A percentile compares a stretch with the other conserved stretches of the same genome.
Conservation (phyloP, 2,888 invertebrate species). For the Galerucella calmariensis region DNA sequence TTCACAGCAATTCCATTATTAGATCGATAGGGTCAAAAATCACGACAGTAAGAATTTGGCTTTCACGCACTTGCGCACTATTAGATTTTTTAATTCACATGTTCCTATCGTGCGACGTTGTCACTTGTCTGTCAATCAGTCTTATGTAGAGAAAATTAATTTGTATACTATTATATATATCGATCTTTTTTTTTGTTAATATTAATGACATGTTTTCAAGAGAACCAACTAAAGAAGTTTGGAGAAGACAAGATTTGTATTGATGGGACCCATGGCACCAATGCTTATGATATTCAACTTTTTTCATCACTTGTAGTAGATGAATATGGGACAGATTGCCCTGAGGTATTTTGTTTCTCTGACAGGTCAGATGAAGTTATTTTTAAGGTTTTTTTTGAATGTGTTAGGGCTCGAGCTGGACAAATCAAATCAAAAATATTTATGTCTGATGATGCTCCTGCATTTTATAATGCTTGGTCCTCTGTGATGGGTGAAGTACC, state of each 20-base stretch:
- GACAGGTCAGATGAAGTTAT: neutral
- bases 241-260: neutral
- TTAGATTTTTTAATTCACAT: too few relatives aligned
- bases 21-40: too few relatives aligned
- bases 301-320: neutral
- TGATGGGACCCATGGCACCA: neutral
- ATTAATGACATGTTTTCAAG: neutral
- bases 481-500: neutral
- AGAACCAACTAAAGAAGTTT: neutral
- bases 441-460: constrained; percentile 1
- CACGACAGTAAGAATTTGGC: too few relatives aligned
- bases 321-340: neutral
- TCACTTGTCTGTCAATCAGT: too few relatives aligned
- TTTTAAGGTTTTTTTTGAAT: constrained; percentile 1
- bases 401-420: neutral
- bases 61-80: too few relatives aligned
- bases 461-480: neutral
- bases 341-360: neutral
- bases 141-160: too few relatives aligned
- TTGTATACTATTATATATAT: too few relatives aligned
- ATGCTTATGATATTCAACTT: neutral
- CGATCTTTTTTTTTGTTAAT: constrained; percentile 7
- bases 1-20: too few relatives aligned
- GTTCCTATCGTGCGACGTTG: too few relatives aligned
- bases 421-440: neutral